A percentile compares a stretch with the other conserved stretches of the same genome.
These are phyloP conservation scores for Ricordea florida DNA, from an alignment of 92 coral and sea anemone genomes.

Conservation along the genomic window DNA sequence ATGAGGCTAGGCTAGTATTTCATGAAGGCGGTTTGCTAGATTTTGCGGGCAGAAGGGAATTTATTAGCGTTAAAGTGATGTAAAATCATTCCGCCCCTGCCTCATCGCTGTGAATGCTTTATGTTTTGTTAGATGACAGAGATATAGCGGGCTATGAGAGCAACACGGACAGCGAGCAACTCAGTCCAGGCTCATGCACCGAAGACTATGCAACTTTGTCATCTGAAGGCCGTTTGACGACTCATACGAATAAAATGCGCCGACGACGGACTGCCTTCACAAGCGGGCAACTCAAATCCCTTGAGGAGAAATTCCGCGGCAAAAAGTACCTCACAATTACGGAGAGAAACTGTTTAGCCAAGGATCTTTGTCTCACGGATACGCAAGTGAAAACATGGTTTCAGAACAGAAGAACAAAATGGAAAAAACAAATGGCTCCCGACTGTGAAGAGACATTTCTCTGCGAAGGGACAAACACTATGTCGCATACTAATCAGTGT, in stretches of 20 bases:
- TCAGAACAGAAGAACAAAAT: constrained; percentile 96
- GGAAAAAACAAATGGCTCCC: constrained; percentile 98
- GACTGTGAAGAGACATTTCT: constrained; percentile 75
- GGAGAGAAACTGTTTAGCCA: constrained; percentile 94
- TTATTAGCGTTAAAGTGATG: too few species aligned
- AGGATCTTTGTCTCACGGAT: constrained; percentile 86
- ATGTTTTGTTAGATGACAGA: too few species aligned
- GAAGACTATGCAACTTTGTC: too few species aligned
- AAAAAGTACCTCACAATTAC: constrained; percentile 97
- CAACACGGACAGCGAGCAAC: too few species aligned
- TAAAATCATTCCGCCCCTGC: too few species aligned
- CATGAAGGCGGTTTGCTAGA: too few species aligned
- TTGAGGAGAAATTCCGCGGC: constrained; percentile 95
- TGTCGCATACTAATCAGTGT: constrained; percentile 30
- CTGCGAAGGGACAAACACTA: constrained; percentile 57
- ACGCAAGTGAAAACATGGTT: constrained; percentile 99
- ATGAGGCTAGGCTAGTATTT: too few species aligned
- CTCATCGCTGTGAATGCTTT: too few species aligned
- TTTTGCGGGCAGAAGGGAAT: too few species aligned
- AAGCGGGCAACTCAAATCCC: constrained; percentile 91
- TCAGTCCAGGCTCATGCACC: too few species aligned
- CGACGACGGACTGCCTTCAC: constrained; percentile 97
- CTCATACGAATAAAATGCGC: constrained; percentile 75
- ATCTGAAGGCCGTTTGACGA: background rate
- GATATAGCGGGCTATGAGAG: too few species aligned